Percentiles rank a stretch among this genome's conserved stretches.
These are phyloP conservation scores for Naja naja DNA, from an alignment of 2,113 vertebrate species.

Conservation along the genomic window DNA sequence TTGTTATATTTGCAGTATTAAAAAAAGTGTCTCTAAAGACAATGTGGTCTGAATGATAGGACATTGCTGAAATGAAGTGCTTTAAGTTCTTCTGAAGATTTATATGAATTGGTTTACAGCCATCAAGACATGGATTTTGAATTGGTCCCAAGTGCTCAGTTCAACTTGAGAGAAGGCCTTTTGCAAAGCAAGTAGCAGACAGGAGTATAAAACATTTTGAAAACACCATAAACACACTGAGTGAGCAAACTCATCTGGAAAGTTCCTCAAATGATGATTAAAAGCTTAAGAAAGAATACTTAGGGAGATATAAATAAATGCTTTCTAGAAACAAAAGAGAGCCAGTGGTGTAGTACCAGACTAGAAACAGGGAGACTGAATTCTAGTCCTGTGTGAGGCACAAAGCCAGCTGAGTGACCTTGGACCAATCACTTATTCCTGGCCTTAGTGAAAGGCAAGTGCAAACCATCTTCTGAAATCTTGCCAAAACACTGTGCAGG, in stretches of 20 bases:
- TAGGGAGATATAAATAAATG: slow-evolving; percentile 22
- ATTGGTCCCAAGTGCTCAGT: slow-evolving; percentile 8
- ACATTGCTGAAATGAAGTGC: slow-evolving; percentile 1
- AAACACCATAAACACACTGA: slow-evolving; percentile 15
- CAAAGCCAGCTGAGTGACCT: background rate
- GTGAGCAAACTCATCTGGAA: background rate
- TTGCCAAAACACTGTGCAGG: background rate
- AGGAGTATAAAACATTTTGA: background rate
- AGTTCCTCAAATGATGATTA: slow-evolving; percentile 21
- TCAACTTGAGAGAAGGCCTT: slow-evolving; percentile 27
- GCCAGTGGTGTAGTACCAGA: background rate
- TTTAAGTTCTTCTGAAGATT: slow-evolving; percentile 26
- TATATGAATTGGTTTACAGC: slow-evolving; percentile 24
- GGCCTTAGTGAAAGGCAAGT: background rate
- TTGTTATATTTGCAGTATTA: background rate
- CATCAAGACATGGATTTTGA: slow-evolving; percentile 8
- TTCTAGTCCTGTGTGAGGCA: background rate
- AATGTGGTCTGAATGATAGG: slow-evolving; percentile 1
- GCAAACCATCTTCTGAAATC: background rate
- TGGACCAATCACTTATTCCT: background rate
- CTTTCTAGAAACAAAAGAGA: slow-evolving; percentile 30
- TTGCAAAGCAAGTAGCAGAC: background rate
- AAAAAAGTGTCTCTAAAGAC: background rate
- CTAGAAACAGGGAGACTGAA: background rate
- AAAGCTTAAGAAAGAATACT: slow-evolving; percentile 16